These are phyloP conservation scores for Parthenolecanium corni DNA, from an alignment of 2,888 invertebrate genomes.

Conservation along the genomic window DNA sequence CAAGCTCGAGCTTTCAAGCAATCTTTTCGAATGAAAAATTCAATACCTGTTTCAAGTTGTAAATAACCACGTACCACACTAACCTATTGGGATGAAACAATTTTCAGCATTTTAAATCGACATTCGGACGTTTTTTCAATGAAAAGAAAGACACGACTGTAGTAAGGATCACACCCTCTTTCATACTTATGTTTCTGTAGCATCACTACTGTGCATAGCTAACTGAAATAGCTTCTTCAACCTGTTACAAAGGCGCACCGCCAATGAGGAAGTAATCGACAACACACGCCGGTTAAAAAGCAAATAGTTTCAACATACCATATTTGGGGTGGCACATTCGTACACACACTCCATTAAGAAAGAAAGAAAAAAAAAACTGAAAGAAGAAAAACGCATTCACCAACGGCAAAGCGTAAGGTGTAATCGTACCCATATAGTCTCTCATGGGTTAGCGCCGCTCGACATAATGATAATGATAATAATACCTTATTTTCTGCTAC, in stretches of 20 bases:
- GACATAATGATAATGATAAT: conserved; percentile 16
- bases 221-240: neutral
- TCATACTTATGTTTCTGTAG: no score
- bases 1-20: no score
- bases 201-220: no score
- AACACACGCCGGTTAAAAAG: conserved; percentile 22
- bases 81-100: no score
- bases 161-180: no score
- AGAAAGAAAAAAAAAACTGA: no score
- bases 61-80: no score
- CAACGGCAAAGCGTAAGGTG: neutral
- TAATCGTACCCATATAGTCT: conserved; percentile 16
- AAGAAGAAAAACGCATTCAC: neutral
- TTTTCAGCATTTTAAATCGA: no score
- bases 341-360: neutral
- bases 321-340: conserved; percentile 22
- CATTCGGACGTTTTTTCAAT: neutral
- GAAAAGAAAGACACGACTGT: neutral
- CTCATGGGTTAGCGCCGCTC: conserved; percentile 12
- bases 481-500: neutral
- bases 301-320: conserved; percentile 29
- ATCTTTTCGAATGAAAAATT: no score
- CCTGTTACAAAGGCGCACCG: conserved; percentile 11
- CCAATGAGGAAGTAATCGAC: conserved; percentile 22
- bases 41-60: no score